phyloP scores from a whole-genome alignment of 2,113 vertebrate genomes.

The Varanus salvator region DNA sequence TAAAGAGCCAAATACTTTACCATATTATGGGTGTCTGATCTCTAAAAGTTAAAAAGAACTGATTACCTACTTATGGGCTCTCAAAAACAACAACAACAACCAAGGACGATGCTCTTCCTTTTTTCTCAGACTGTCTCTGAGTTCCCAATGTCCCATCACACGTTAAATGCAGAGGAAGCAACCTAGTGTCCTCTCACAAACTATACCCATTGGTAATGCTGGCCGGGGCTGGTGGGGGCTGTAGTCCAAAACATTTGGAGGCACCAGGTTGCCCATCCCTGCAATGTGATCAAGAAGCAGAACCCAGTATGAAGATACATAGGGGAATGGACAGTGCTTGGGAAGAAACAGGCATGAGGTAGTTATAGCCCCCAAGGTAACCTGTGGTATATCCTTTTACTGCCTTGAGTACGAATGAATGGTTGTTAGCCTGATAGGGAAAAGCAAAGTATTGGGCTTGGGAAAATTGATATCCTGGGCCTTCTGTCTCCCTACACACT shows the following conservation, averaged over 20 bases:
- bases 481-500: no score
- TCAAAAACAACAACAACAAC: no score
- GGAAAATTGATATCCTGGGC: background rate
- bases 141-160: background rate
- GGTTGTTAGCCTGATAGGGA: background rate
- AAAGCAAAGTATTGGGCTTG: background rate
- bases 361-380: background rate
- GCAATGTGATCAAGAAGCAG: background rate
- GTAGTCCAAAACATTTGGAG: no score
- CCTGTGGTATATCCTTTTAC: background rate
- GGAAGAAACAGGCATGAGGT: no score
- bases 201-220: no score
- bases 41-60: background rate
- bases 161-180: no score
- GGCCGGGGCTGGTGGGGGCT: no score
- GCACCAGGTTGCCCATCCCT: no score
- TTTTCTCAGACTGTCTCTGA: background rate
- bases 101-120: background rate
- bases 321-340: background rate
- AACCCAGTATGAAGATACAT: background rate
- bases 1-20: no score
- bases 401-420: background rate
- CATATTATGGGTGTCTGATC: background rate
- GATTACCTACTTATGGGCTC: no score
- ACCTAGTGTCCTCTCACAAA: no score